These are phyloP conservation scores for Poeciliopsis gracilis DNA, from an alignment of 2,797 vertebrate genomes.

Conservation along the genomic window DNA sequence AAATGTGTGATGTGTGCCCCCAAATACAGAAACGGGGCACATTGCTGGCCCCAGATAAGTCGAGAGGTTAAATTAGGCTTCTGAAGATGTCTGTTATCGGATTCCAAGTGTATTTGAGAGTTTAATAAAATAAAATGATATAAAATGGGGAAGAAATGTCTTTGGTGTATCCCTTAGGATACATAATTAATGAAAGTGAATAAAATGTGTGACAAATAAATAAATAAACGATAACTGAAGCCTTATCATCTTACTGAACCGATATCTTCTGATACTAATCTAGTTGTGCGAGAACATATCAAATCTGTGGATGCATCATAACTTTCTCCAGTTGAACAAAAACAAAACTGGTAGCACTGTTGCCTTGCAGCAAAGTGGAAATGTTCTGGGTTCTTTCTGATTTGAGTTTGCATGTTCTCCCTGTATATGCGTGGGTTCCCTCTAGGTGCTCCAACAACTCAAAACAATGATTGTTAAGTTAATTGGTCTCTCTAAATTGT, in stretches of 20 bases:
- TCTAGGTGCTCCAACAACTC: not conserved
- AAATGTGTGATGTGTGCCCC: slow-evolving; percentile 46
- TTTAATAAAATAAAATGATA: not conserved
- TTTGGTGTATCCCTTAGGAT: slow-evolving; percentile 3
- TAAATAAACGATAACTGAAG: slow-evolving; percentile 21
- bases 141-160: not conserved
- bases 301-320: too few species aligned
- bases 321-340: too few species aligned
- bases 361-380: too few species aligned
- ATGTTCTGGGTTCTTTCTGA: too few species aligned
- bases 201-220: slow-evolving; percentile 22
- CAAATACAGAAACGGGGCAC: slow-evolving; percentile 15
- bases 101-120: not conserved
- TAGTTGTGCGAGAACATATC: not conserved
- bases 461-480: not conserved
- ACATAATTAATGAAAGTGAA: slow-evolving; percentile 1
- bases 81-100: not conserved
- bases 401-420: not conserved
- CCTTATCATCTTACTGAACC: not conserved
- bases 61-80: slow-evolving; percentile 9
- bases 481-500: not conserved
- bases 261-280: slow-evolving; percentile 9
- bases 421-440: too few species aligned
- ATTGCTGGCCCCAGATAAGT: slow-evolving; percentile 14
- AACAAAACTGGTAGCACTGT: too few species aligned